Evolutionary conservation across 2,888 invertebrate genomes (phyloP).

Genomic region (Diploptera punctata): DNA sequence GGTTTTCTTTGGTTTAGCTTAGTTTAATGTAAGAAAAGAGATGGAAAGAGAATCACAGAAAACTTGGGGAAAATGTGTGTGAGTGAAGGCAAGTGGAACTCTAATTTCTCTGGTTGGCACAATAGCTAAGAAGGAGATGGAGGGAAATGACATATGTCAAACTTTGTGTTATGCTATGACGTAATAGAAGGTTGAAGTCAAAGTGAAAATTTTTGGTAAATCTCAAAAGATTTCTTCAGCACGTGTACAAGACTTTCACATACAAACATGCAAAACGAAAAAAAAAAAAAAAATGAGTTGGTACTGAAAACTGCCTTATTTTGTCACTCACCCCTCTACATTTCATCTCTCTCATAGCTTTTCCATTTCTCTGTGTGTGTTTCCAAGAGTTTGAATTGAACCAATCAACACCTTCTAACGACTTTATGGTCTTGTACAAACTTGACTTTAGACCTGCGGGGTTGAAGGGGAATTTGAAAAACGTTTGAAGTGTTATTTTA

Average conservation of each 20-base stretch:
- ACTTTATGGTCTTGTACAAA: constrained; percentile 17
- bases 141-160: constrained; percentile 44
- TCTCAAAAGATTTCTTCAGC: constrained; percentile 26
- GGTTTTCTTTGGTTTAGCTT: constrained; percentile 10
- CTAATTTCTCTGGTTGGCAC: constrained; percentile 33
- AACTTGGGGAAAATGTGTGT: constrained; percentile 33
- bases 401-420: constrained; percentile 37
- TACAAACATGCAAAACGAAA: constrained; percentile 48
- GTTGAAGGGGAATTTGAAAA: constrained; percentile 15
- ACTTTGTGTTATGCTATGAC: constrained; percentile 44
- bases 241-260: constrained; percentile 31
- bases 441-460: constrained; percentile 2
- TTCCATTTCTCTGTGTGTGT: constrained; percentile 32
- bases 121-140: not conserved
- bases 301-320: constrained; percentile 55
- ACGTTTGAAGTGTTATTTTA: constrained; percentile 26
- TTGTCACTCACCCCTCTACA: constrained; percentile 48
- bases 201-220: constrained; percentile 35
- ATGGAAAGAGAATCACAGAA: not conserved
- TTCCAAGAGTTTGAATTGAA: constrained; percentile 34
- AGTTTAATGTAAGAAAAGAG: constrained; percentile 11
- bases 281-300: constrained; percentile 45
- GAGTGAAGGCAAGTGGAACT: constrained; percentile 38
- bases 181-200: constrained; percentile 37
- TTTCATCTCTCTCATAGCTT: no score